phyloP scores from a whole-genome alignment of 1,140 invertebrate genomes.

The Phymorhynchus buccinoides region DNA sequence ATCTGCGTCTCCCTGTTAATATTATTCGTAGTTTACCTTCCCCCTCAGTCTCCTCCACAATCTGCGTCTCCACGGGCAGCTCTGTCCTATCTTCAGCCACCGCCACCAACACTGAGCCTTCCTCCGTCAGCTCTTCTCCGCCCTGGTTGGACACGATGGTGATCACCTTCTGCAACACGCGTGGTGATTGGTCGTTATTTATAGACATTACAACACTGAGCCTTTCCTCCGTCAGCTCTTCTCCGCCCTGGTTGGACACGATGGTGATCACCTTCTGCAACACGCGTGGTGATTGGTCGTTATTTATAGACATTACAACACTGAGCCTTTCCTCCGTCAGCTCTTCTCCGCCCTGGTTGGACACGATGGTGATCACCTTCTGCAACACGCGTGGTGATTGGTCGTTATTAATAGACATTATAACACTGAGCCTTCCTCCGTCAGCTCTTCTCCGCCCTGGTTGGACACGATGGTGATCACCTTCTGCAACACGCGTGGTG shows the following conservation, averaged over 20 bases:
- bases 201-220: slow-evolving; percentile 21
- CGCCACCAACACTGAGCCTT: slow-evolving; percentile 28
- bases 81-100: slow-evolving; percentile 34
- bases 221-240: slow-evolving; percentile 26
- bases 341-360: slow-evolving; percentile 27
- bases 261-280: slow-evolving; percentile 45
- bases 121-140: slow-evolving; percentile 18
- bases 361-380: slow-evolving; percentile 44
- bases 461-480: slow-evolving; percentile 44
- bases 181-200: not conserved
- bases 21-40: slow-evolving; percentile 15
- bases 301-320: slow-evolving; percentile 9
- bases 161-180: slow-evolving; percentile 44
- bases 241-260: slow-evolving; percentile 29
- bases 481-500: slow-evolving; percentile 36
- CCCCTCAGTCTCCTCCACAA: slow-evolving; percentile 32
- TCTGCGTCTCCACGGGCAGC: slow-evolving; percentile 35
- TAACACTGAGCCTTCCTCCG: slow-evolving; percentile 29
- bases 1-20: no score
- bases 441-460: slow-evolving; percentile 3
- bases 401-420: not conserved
- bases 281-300: not conserved
- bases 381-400: slow-evolving; percentile 17
- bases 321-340: slow-evolving; percentile 26
- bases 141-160: slow-evolving; percentile 40